Evolutionary conservation across 37 sponge, comb jelly and placozoan genomes (phyloP).

Genomic region (Beroe ovata): DNA sequence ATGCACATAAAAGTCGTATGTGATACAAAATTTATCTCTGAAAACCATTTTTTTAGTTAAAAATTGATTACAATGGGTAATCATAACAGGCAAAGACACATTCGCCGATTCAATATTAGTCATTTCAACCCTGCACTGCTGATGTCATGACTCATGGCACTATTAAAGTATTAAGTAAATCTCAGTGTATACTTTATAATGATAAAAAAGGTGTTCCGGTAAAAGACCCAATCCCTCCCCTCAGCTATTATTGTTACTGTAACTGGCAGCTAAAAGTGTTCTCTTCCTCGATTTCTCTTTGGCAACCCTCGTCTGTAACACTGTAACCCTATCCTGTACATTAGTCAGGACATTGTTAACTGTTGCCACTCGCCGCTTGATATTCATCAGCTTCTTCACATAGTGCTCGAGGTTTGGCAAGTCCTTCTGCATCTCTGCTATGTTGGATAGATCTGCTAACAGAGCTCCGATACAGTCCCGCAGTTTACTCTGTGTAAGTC

Average conservation of each 20-base stretch:
- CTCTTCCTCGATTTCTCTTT: slow-evolving; percentile 43
- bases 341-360: slow-evolving; percentile 65
- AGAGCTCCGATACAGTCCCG: slow-evolving; percentile 17
- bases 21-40: too few species aligned
- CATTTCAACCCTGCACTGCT: too few species aligned
- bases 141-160: too few species aligned
- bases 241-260: background rate
- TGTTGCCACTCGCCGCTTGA: slow-evolving; percentile 43
- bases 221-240: too few species aligned
- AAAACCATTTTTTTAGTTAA: too few species aligned
- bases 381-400: slow-evolving; percentile 45
- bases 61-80: too few species aligned
- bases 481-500: slow-evolving; percentile 8
- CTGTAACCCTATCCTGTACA: slow-evolving; percentile 56
- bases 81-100: too few species aligned
- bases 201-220: too few species aligned
- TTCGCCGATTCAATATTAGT: too few species aligned
- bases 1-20: too few species aligned
- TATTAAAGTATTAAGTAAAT: too few species aligned
- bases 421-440: slow-evolving; percentile 49
- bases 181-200: too few species aligned
- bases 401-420: slow-evolving; percentile 58
- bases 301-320: slow-evolving; percentile 10
- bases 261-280: slow-evolving; percentile 30
- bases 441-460: background rate